Evolutionary conservation across 2,888 invertebrate species (phyloP).

Genomic region (Drosophila picticornis): DNA sequence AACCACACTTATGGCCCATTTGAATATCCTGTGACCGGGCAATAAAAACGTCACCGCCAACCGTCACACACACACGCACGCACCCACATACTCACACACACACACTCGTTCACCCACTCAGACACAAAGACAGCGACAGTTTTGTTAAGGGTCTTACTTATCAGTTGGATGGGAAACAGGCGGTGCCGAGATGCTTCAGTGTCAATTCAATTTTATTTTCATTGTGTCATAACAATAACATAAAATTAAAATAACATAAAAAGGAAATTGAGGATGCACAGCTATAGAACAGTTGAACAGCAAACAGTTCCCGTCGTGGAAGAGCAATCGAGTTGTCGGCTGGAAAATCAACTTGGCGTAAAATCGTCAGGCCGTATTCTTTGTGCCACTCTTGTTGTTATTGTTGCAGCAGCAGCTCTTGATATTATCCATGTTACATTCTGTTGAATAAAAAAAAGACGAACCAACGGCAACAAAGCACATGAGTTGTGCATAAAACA

Average conservation of each 20-base stretch:
- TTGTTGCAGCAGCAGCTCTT: conserved; percentile 40
- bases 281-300: conserved; percentile 9
- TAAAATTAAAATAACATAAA: conserved; percentile 86
- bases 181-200: conserved; percentile 77
- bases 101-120: not conserved
- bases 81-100: conserved; percentile 7
- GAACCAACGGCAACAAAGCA: conserved; percentile 41
- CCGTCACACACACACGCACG: conserved; percentile 58
- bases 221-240: conserved; percentile 86
- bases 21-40: conserved; percentile 82
- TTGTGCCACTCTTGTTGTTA: conserved; percentile 2
- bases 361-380: conserved; percentile 71
- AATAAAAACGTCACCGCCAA: conserved; percentile 84
- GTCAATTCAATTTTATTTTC: conserved; percentile 86
- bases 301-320: not conserved
- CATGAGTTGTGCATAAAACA: conserved; percentile 76
- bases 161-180: conserved; percentile 30
- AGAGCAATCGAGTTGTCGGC: conserved; percentile 31
- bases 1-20: conserved; percentile 81
- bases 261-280: conserved; percentile 85
- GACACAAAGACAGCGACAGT: conserved; percentile 15
- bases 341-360: conserved; percentile 83
- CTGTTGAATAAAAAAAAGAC: conserved; percentile 11
- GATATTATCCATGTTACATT: conserved; percentile 75
- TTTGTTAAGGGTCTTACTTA: conserved; percentile 58